Percentiles rank a stretch among this genome's conserved stretches.
These are phyloP conservation scores for Lycaena phlaeas DNA, from an alignment of 2,888 invertebrate species.

Conservation along the genomic window DNA sequence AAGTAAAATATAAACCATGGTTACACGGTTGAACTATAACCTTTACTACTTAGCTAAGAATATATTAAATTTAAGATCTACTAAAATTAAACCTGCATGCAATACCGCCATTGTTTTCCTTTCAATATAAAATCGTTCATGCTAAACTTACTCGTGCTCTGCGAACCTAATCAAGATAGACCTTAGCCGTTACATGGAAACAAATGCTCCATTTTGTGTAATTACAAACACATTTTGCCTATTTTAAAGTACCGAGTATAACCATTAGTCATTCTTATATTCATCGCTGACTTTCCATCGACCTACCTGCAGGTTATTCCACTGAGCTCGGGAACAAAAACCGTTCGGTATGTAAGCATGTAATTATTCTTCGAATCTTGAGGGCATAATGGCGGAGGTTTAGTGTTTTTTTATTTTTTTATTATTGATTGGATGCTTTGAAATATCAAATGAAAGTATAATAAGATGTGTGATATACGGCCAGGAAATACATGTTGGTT, in stretches of 20 bases:
- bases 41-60: too few species aligned
- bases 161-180: neutral
- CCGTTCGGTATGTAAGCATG: slow-evolving; percentile 26
- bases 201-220: neutral
- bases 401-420: slow-evolving; percentile 2
- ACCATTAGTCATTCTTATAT: slow-evolving; percentile 41
- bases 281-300: slow-evolving; percentile 52
- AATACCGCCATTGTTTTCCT: too few species aligned
- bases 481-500: neutral
- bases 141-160: too few species aligned
- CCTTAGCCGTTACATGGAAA: neutral
- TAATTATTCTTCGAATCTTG: slow-evolving; percentile 36
- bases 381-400: slow-evolving; percentile 11
- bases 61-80: too few species aligned
- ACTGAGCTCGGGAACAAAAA: slow-evolving; percentile 48
- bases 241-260: neutral
- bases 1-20: too few species aligned
- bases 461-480: neutral
- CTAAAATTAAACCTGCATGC: too few species aligned
- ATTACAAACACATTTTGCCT: neutral
- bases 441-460: neutral
- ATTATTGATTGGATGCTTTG: slow-evolving; percentile 1
- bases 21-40: too few species aligned
- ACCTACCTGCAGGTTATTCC: slow-evolving; percentile 63
- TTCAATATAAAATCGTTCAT: too few species aligned